phyloP scores from a whole-genome alignment of 2,113 vertebrate genomes.

The Clarias gariepinus region DNA sequence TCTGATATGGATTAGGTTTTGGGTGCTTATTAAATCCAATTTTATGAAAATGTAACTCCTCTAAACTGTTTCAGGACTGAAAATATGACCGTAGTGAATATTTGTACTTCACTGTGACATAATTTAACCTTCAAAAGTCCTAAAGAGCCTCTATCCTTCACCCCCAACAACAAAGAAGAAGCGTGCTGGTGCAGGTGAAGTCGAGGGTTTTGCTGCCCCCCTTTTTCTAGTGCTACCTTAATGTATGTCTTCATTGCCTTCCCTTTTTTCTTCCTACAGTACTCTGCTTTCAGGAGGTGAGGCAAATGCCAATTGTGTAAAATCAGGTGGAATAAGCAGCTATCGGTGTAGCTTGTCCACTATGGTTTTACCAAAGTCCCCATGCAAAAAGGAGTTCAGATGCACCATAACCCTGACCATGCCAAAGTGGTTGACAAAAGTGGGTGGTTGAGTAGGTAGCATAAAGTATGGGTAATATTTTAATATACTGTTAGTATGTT shows the following conservation, averaged over 20 bases:
- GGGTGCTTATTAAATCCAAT: neutral
- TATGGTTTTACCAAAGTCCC: neutral
- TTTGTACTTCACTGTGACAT: neutral
- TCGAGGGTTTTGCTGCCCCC: neutral
- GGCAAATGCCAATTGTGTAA: neutral
- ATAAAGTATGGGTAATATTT: neutral
- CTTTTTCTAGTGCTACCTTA: neutral
- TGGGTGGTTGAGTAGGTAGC: neutral
- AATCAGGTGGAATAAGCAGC: neutral
- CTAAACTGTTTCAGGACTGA: neutral
- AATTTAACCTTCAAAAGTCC: neutral
- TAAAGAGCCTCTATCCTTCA: neutral
- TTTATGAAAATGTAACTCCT: neutral
- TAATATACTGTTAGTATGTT: neutral
- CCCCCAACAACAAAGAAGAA: neutral
- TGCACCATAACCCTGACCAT: neutral
- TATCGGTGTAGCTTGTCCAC: neutral
- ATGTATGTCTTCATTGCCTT: neutral
- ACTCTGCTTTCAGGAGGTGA: neutral
- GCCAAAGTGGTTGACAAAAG: neutral
- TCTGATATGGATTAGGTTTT: neutral
- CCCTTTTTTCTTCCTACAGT: neutral
- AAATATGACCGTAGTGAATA: neutral
- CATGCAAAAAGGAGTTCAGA: neutral
- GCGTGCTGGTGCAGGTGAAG: neutral